phyloP scores from a whole-genome alignment of 2,888 invertebrate species.

The Smittia aterrima region DNA sequence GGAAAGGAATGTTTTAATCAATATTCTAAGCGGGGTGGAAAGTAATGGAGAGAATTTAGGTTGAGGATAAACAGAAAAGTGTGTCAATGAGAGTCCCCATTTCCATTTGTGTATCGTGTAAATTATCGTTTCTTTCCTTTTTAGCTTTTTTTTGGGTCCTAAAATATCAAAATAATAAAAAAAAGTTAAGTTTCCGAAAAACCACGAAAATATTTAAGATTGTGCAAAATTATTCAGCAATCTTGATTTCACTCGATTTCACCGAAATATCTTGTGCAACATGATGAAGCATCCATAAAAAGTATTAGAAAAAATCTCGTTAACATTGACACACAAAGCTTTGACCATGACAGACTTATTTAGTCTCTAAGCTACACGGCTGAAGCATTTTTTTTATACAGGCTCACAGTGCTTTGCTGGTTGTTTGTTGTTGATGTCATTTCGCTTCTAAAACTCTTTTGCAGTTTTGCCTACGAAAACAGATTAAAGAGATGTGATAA shows the following conservation, averaged over 20 bases:
- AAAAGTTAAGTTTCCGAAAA: too few species aligned
- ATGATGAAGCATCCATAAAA: slow-evolving; percentile 9
- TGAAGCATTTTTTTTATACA: neutral
- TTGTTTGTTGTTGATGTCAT: neutral
- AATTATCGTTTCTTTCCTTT: neutral
- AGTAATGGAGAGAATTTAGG: slow-evolving; percentile 6
- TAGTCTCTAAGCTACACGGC: neutral
- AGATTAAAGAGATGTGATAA: neutral
- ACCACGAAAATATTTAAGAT: too few species aligned
- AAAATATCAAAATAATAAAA: too few species aligned
- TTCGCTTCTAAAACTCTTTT: neutral
- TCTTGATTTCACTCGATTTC: neutral
- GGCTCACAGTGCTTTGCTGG: neutral
- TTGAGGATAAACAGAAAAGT: slow-evolving; percentile 2
- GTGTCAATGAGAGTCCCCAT: neutral
- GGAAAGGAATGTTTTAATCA: neutral
- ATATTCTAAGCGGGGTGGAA: neutral
- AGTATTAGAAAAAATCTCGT: slow-evolving; percentile 41
- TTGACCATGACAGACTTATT: slow-evolving; percentile 44
- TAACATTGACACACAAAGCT: slow-evolving; percentile 45
- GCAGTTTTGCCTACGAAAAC: neutral
- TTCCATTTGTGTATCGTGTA: neutral
- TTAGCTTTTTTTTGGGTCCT: neutral
- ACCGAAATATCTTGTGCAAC: neutral
- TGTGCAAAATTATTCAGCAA: too few species aligned